phyloP scores from a whole-genome alignment of 2,888 invertebrate species.

The Drosophila trichaetosa region DNA sequence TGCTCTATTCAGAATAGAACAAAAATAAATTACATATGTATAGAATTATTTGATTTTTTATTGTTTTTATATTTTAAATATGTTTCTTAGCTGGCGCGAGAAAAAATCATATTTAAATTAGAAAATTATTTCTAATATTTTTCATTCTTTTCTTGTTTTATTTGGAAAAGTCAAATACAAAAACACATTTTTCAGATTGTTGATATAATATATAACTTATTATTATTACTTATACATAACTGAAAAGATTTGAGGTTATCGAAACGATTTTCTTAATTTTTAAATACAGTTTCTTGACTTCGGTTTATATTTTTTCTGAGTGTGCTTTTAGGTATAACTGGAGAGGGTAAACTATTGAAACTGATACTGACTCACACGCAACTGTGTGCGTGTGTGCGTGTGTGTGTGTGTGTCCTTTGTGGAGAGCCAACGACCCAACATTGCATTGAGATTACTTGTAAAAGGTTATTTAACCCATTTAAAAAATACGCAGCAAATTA shows the following conservation, averaged over 20 bases:
- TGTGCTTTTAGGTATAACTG: neutral
- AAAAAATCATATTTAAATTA: neutral
- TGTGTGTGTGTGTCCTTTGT: slow-evolving; percentile 26
- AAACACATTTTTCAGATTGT: neutral
- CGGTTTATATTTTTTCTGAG: neutral
- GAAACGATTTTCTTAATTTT: neutral
- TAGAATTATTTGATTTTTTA: neutral
- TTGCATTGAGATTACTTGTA: slow-evolving; percentile 64
- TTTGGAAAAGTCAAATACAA: neutral
- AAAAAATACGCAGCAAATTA: slow-evolving; percentile 48
- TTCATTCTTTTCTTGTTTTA: neutral
- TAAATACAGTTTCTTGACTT: neutral
- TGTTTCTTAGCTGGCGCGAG: neutral
- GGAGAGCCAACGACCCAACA: slow-evolving; percentile 64
- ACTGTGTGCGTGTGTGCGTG: slow-evolving; percentile 33
- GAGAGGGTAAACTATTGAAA: slow-evolving; percentile 36
- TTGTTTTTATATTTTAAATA: neutral
- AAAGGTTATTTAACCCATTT: slow-evolving; percentile 78
- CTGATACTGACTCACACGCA: slow-evolving; percentile 65
- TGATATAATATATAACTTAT: neutral
- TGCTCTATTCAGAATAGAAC: neutral
- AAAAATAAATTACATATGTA: neutral
- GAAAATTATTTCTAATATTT: neutral
- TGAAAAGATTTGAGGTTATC: neutral
- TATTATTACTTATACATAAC: too few relatives aligned